Evolutionary conservation across 2,113 vertebrate genomes (phyloP), one percentile per base, ranked within the genome.

Genomic region (Pavo muticus): DNA sequence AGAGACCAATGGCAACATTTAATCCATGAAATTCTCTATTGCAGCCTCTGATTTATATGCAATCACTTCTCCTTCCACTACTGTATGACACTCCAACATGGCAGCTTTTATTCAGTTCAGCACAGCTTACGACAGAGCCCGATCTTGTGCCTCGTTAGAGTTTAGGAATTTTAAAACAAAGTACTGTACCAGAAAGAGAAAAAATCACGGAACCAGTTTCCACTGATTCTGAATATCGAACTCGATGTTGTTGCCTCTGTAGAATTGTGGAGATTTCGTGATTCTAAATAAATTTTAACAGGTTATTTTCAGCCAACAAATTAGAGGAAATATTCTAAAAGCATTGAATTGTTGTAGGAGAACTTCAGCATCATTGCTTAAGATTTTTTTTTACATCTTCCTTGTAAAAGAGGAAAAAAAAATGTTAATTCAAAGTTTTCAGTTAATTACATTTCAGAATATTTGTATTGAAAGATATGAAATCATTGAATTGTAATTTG

Each of bases 181-280:
- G 37, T 80, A 95, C 87, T 64, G 32, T 98, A 99, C 99, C 99
- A 97, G 99, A 99, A 72, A 98, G 92, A 83, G 99, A 98, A 88
- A 99, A 99, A 95, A 99, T 98, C 72, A 99, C 96, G 2, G 98
- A 95, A 94, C 98, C 98, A 19, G 68, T 70, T 95, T 98, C 97
- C 32, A 99, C 97, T 13, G 97, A 96, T 89, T 99, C 98, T 83
- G 99, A 99, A 56, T 98, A 98, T 27, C 99, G 97, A 94, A 99
- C 84, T 64, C 98, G 96, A 87, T 99, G 99, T 8, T 98, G 98
- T 90, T 98, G 98, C 32, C 94, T 98, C 60, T 93, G 92, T 11
- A 99, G 97, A 60, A 97, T 60, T 73, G 90, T 84, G 77, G 96
- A 94, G 73, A 98, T 90, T 29, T 99, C 98, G 15, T 97, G 97